A percentile compares a stretch with the other conserved stretches of the same genome.
These are phyloP conservation scores for Suricata suricatta DNA, from an alignment of 2,113 vertebrate species.

Conservation along the genomic window DNA sequence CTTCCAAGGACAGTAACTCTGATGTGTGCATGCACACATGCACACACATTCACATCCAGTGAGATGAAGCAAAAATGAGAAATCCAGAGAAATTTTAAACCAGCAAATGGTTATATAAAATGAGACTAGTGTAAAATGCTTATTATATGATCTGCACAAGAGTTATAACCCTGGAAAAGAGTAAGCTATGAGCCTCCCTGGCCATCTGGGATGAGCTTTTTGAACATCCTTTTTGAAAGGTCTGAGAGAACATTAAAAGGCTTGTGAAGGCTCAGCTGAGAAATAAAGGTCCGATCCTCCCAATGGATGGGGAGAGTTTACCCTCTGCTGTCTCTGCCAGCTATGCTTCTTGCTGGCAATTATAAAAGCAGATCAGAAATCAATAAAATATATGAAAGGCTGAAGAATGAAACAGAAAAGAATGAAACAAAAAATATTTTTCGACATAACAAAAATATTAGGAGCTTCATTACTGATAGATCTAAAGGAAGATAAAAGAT, in stretches of 20 bases:
- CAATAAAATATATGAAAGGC: neutral
- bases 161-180: neutral
- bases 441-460: neutral
- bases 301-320: neutral
- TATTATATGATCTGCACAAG: neutral
- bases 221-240: neutral
- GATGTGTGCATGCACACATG: neutral
- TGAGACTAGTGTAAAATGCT: neutral
- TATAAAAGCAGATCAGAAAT: constrained; percentile 25
- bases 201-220: neutral
- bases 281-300: neutral
- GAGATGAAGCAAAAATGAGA: neutral
- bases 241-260: neutral
- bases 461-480: neutral
- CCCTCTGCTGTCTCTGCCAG: neutral
- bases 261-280: neutral
- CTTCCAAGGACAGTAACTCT: neutral
- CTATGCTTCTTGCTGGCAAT: neutral
- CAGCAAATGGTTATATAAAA: neutral
- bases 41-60: neutral
- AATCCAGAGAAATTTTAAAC: neutral
- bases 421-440: neutral
- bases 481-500: constrained; percentile 10
- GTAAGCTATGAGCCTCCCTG: neutral
- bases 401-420: neutral